Conservation (phyloP, 2,113 vertebrate species). For the Sprattus sprattus region DNA sequence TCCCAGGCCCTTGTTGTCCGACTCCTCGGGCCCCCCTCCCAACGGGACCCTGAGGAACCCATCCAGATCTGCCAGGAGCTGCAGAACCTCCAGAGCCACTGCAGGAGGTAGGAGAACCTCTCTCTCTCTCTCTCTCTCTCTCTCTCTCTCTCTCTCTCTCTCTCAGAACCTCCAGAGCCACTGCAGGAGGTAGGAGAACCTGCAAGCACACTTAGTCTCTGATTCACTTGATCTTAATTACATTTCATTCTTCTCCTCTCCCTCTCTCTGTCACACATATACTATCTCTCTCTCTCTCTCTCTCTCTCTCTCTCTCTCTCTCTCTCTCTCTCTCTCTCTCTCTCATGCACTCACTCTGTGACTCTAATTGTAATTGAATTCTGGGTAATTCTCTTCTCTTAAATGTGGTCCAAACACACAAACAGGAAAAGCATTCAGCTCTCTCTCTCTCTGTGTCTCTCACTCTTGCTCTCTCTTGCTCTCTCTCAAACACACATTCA, state of each 20-base stretch:
- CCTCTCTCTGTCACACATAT: background rate
- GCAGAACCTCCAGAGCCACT: constrained; percentile 75
- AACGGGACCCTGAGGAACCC: constrained; percentile 33
- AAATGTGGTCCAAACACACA: background rate
- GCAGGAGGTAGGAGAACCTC: constrained; percentile 78
- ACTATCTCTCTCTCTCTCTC: background rate
- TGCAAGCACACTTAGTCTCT: too few species aligned
- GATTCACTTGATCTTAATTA: background rate
- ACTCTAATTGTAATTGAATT: background rate
- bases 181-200: constrained; percentile 55
- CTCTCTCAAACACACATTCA: background rate
- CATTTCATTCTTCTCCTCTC: background rate
- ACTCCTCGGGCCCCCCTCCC: constrained; percentile 60
- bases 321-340: background rate
- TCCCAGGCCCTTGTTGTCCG: constrained; percentile 72
- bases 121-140: too few species aligned
- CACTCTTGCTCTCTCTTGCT: too few species aligned
- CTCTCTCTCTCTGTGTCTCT: background rate
- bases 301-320: background rate
- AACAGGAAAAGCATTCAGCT: background rate
- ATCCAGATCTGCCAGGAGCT: constrained; percentile 71
- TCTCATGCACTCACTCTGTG: background rate
- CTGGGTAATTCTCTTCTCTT: background rate
- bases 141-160: background rate
- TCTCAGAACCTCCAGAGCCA: constrained; percentile 74